Percentiles rank a stretch among this genome's conserved stretches.
phyloP scores from a whole-genome alignment of 2,113 vertebrate species.

The Etheostoma spectabile region DNA sequence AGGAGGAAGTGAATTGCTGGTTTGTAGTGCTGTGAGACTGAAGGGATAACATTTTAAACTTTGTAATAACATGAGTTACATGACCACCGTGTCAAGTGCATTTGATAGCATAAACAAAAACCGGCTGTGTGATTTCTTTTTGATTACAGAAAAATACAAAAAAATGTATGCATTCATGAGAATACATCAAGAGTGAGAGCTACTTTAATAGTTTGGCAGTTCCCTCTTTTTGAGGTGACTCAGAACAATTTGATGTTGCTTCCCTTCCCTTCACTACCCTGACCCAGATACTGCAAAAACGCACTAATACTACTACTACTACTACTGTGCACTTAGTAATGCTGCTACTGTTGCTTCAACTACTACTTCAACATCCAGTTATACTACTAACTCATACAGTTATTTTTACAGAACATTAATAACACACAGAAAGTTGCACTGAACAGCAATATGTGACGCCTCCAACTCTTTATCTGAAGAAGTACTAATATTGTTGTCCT shows the following conservation, averaged over 20 bases:
- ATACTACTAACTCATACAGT: not conserved
- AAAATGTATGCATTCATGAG: not conserved
- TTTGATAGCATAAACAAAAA: not conserved
- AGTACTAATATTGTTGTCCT: not conserved
- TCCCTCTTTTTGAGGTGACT: not conserved
- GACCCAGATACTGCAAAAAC: not conserved
- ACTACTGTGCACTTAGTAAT: not conserved
- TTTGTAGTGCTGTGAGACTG: not conserved
- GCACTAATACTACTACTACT: not conserved
- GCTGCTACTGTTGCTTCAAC: not conserved
- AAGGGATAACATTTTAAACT: not conserved
- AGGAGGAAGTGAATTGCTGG: conserved; percentile 4
- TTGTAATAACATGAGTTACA: not conserved
- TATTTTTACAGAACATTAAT: not conserved
- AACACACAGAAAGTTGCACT: not conserved
- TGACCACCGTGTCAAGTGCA: not conserved
- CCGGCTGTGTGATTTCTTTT: not conserved
- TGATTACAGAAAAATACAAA: not conserved
- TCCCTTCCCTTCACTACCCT: not conserved
- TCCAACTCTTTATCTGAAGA: conserved; percentile 2
- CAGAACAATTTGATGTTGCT: not conserved
- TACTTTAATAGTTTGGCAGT: not conserved
- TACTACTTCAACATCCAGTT: not conserved
- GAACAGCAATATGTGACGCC: not conserved
- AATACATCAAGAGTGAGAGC: not conserved